Evolutionary conservation across 2,113 vertebrate species (phyloP).

Genomic region (Sminthopsis crassicaudata): DNA sequence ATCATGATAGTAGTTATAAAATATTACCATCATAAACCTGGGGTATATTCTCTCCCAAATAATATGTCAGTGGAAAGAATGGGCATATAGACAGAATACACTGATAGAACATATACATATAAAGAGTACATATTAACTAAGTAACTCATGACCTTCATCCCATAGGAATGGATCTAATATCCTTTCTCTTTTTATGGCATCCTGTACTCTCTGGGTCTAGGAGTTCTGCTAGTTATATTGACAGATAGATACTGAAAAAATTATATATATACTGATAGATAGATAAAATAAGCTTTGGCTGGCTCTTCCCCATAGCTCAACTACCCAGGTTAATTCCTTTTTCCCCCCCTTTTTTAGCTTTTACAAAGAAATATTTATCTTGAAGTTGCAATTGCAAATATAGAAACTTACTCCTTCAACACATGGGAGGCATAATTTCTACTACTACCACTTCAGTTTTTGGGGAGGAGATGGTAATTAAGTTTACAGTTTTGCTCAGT

Average conservation of each 20-base stretch:
- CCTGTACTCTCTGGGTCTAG: background rate
- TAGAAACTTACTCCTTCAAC: background rate
- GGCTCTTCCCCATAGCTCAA: background rate
- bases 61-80: background rate
- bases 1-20: background rate
- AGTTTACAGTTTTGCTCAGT: background rate
- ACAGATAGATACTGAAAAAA: too few species aligned
- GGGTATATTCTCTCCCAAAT: background rate
- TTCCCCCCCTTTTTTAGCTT: background rate
- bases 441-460: background rate
- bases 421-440: background rate
- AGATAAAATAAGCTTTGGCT: background rate
- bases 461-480: background rate
- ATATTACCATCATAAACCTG: background rate
- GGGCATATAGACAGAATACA: background rate
- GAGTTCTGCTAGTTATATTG: background rate
- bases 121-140: background rate
- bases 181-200: background rate
- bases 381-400: background rate
- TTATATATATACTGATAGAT: too few species aligned
- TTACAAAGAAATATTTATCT: background rate
- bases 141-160: background rate
- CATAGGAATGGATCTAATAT: background rate
- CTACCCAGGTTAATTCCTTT: background rate
- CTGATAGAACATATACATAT: background rate